A percentile compares a stretch with the other conserved stretches of the same genome.
These are phyloP conservation scores for Anaspis maculata DNA, from an alignment of 2,888 invertebrate genomes.

Conservation along the genomic window DNA sequence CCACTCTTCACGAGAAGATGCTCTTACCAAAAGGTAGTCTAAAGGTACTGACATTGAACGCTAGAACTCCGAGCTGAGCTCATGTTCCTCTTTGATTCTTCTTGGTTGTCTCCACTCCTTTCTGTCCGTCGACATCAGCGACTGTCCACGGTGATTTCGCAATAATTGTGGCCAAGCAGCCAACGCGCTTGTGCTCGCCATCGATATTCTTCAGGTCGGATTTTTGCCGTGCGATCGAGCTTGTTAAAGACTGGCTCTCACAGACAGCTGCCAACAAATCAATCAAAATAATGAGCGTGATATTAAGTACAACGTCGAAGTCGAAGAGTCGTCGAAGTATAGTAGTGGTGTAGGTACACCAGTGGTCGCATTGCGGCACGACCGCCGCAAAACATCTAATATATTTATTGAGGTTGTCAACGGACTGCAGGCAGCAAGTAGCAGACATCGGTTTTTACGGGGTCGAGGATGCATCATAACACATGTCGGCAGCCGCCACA, in stretches of 20 bases:
- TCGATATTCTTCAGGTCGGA: constrained; percentile 10
- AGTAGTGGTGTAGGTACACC: too few relatives aligned
- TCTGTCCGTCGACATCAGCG: too few relatives aligned
- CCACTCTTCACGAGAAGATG: too few relatives aligned
- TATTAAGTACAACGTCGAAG: constrained; percentile 16
- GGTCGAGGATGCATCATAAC: constrained; percentile 26
- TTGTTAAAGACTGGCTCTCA: constrained; percentile 16
- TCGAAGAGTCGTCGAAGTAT: constrained; percentile 1
- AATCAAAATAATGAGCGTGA: constrained; percentile 18
- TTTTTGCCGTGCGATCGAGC: constrained; percentile 14
- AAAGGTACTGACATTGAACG: too few relatives aligned
- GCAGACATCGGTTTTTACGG: constrained; percentile 25
- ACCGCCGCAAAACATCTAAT: constrained; percentile 27
- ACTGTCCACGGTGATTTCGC: constrained; percentile 6
- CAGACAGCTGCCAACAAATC: constrained; percentile 17
- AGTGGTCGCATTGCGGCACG: constrained; percentile 17
- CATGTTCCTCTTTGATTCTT: too few relatives aligned
- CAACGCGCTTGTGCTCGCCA: too few relatives aligned
- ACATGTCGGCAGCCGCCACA: constrained; percentile 25
- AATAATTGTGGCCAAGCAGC: constrained; percentile 9
- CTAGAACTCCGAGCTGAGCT: too few relatives aligned
- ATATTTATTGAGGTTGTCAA: constrained; percentile 30
- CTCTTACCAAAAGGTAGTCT: too few relatives aligned
- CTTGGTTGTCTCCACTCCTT: too few relatives aligned
- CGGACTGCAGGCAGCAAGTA: constrained; percentile 20